phyloP scores from a whole-genome alignment of 1,140 invertebrate genomes.

The Riptortus pedestris region DNA sequence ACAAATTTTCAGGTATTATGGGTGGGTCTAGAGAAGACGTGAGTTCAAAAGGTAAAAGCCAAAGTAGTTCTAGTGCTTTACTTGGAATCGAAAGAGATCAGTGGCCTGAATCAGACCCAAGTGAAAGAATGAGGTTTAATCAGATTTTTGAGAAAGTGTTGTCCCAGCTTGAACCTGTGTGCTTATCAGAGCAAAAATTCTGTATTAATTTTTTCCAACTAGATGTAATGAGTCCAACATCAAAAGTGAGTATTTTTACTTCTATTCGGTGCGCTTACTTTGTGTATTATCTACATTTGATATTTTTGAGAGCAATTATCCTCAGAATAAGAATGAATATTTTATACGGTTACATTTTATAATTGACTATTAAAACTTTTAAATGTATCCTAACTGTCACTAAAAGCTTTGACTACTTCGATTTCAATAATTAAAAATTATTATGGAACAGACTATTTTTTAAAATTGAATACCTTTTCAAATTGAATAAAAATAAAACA shows the following conservation, averaged over 20 bases:
- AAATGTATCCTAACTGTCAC: no score
- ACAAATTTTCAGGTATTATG: conserved; percentile 19
- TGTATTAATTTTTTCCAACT: conserved; percentile 88
- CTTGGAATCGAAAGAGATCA: conserved; percentile 49
- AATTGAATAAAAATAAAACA: no score
- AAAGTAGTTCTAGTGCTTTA: conserved; percentile 34
- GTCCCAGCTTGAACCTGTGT: conserved; percentile 80
- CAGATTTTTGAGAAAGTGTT: conserved; percentile 69
- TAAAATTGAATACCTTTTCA: no score
- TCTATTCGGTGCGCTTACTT: conserved; percentile 13
- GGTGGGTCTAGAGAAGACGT: conserved; percentile 37
- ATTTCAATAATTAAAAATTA: no score
- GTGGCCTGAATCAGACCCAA: conserved; percentile 45
- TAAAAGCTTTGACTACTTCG: no score
- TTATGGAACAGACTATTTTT: no score
- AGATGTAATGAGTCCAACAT: conserved; percentile 45
- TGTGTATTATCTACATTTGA: not conserved
- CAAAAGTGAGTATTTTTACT: conserved; percentile 35
- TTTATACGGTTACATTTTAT: no score
- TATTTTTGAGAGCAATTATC: not conserved
- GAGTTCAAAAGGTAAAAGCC: conserved; percentile 33
- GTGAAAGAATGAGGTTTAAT: conserved; percentile 51
- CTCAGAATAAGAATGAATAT: no score
- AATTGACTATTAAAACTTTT: no score
- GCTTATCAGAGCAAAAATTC: conserved; percentile 90